Base-by-base conservation (phyloP, 2,113 vertebrate genomes). In the Ceyx melanurus region DNA sequence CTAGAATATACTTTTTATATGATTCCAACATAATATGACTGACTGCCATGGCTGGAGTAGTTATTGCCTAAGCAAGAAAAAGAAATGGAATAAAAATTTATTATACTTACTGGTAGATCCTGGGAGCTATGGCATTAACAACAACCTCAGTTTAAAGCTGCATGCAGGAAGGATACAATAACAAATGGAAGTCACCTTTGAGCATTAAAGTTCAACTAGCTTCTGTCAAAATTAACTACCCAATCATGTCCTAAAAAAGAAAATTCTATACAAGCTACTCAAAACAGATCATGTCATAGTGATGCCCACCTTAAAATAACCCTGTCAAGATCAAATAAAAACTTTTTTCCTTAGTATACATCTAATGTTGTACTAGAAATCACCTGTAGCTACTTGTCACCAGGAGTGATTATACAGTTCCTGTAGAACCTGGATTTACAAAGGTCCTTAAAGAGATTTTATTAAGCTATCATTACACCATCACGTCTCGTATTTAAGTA, bases 11-110 rank as follows among this genome's bases (percentile, higher is more conserved):
- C 96, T 99, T 99, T 97, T 99, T 99, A 97, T 99, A 99, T 3
- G 99, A 98, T 97, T 99, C 99, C 98, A 99, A 97, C 99, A 99
- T 99, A 98, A 99, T 99, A 96, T 99, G 99, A 97, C 99, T 99
- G 97, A 99, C 99, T 9, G 99, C 99, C 99, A 99, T 99, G 91
- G 99, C 99, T 84, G 99, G 99, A 98, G 99, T 99, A 96, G 99
- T 99, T 97, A 99, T 99, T 93, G 99, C 99, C 99, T 99, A 93
- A 76, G 58, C 37, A 72, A 92, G 62, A 92, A 60, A 85, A 88
- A 88, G 64, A 85, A 88, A 83, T 16, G n/a, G 37, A 89, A 86
- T 5, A 88, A 26, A 50, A 75, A 71, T 88, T 93, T 50, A 94
- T 17, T 64, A 2, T 51, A 26, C 26, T 79, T 46, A 15, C 25